Evolutionary conservation across 1,140 invertebrate species (phyloP).

Genomic region (Teleopsis dalmanni): DNA sequence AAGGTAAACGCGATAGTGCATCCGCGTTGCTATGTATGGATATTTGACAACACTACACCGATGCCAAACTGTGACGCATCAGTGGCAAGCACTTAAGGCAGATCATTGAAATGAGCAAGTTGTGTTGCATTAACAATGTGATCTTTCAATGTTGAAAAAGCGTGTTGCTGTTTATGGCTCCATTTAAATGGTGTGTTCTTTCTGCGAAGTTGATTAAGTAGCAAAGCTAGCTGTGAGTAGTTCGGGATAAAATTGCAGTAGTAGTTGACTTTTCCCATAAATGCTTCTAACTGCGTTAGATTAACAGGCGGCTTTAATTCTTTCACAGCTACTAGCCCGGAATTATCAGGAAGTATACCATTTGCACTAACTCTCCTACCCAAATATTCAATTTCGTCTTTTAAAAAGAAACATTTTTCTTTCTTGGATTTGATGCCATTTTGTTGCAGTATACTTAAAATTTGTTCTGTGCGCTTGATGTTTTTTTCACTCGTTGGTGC

Average conservation of each 20-base stretch:
- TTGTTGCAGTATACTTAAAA: conserved; percentile 19
- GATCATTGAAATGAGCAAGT: conserved; percentile 41
- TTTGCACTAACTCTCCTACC: conserved; percentile 23
- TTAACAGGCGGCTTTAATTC: conserved; percentile 22
- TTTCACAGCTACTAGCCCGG: conserved; percentile 14
- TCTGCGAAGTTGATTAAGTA: conserved; percentile 13
- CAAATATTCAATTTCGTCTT: conserved; percentile 22
- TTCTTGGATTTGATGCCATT: conserved; percentile 15
- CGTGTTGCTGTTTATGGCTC: conserved; percentile 12
- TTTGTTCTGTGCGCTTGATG: conserved; percentile 20
- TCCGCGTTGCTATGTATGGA: too few species aligned
- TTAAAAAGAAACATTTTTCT: conserved; percentile 17
- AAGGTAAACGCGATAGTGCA: too few species aligned
- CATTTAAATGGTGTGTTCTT: conserved; percentile 17
- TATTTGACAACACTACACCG: conserved; percentile 41
- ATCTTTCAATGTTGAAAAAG: conserved; percentile 2
- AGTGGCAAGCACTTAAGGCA: conserved; percentile 39
- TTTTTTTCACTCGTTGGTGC: conserved; percentile 20
- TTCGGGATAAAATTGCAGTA: conserved; percentile 23
- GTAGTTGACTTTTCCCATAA: conserved; percentile 26
- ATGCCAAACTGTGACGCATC: conserved; percentile 38
- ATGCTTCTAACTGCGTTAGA: conserved; percentile 23
- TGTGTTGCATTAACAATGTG: conserved; percentile 5
- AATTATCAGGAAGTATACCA: conserved; percentile 16
- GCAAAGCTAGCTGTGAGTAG: conserved; percentile 15